Evolutionary conservation across 2,888 invertebrate genomes (phyloP), one percentile per base, ranked within the genome.

Genomic region (Acleris holmiana): DNA sequence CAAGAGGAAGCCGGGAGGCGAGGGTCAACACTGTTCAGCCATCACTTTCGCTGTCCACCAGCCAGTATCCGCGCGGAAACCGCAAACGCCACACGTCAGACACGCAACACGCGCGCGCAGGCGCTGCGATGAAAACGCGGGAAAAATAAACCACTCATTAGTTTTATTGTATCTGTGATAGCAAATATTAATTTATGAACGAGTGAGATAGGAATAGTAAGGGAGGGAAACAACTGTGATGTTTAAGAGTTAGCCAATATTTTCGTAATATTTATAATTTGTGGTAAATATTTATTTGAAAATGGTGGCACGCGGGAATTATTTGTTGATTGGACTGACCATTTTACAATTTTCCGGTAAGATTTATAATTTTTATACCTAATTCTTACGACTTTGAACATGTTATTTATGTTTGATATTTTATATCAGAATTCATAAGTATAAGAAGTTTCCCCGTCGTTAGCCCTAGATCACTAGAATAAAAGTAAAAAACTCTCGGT

Each of bases 21-120:
- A 74, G 74, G 73, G 73, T 72, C 74, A 73, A 67, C 69, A 75
- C 72, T 69, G 74, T 75, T 72, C 76, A 73, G 67, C 73, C 65
- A 67, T 73, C 75, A 90, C 91, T 91, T 89, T 91, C 90, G 85
- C 89, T 79, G 72, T 89, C 91, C 89, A 35, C 35, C 29, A 29
- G 85, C 47, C 64, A 91, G 90, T 90, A 69, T 73, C 71, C 75
- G 76, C 71, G 78, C 73, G 71, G 75, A 72, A 74, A 71, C 84
- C 82, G 80, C 77, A 77, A 78, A 78, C 73, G 69, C 54, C 69
- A 78, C 83, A 85, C 88, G 86, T 74, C 71, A 68, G 47, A 3
- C 69, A 61, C 66, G 68, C 64, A 69, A 66, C 66, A 56, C 25
- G 46, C 41, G 57, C 55, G 64, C 48, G 60, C 23, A 40, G 40